Conservation (phyloP, 2,888 invertebrate species). For the Colostygia pectinataria region DNA sequence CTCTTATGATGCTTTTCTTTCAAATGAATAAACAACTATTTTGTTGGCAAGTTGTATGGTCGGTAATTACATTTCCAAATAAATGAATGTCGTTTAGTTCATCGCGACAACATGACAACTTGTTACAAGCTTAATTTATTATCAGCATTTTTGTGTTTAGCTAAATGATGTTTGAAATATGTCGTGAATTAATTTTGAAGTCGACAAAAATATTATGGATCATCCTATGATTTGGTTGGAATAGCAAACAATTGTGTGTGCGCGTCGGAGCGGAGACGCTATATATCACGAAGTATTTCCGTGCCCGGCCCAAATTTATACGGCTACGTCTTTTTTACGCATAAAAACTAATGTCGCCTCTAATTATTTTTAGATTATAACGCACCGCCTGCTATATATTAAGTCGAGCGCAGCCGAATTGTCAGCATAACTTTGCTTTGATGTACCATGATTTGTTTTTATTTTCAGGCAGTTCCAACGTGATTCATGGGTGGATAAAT, state of each 20-base stretch:
- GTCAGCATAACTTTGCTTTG: constrained; percentile 82
- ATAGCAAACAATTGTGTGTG: constrained; percentile 66
- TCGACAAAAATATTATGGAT: constrained; percentile 35
- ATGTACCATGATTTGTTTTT: constrained; percentile 81
- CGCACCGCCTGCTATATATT: constrained; percentile 80
- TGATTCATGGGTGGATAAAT: constrained; percentile 79
- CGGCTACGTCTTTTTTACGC: constrained; percentile 77
- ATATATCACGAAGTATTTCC: constrained; percentile 79
- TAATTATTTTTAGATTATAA: constrained; percentile 83
- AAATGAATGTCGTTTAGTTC: constrained; percentile 40
- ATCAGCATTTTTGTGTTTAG: constrained; percentile 26
- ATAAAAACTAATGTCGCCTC: constrained; percentile 81
- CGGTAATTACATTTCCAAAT: constrained; percentile 51
- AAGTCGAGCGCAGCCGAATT: constrained; percentile 76
- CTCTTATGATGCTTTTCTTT: constrained; percentile 64
- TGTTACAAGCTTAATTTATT: constrained; percentile 34
- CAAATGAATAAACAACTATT: constrained; percentile 59
- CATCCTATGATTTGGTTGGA: constrained; percentile 58
- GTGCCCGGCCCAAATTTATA: constrained; percentile 63
- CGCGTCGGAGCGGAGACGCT: constrained; percentile 58
- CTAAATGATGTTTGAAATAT: constrained; percentile 26
- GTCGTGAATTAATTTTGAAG: constrained; percentile 22
- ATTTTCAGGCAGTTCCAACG: constrained; percentile 72
- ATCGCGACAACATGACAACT: constrained; percentile 30
- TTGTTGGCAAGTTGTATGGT: constrained; percentile 43